phyloP scores from a whole-genome alignment of 2,888 invertebrate genomes.

The Epinotia nisella region DNA sequence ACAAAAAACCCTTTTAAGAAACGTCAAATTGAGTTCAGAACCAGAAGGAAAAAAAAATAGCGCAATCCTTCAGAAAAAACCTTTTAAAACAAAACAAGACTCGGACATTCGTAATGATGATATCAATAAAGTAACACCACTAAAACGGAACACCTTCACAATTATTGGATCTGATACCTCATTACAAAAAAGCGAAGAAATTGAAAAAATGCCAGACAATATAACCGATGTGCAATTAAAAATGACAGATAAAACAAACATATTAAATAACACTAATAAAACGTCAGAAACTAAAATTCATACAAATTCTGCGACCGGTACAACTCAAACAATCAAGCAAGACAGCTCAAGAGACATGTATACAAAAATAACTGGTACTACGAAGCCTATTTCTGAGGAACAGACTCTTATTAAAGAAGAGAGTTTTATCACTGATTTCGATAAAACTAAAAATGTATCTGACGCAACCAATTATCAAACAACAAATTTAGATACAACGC shows the following conservation, averaged over 20 bases:
- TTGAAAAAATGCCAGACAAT: constrained; percentile 23
- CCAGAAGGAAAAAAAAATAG: constrained; percentile 10
- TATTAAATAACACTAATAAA: neutral
- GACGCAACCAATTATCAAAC: neutral
- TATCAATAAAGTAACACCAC: constrained; percentile 17
- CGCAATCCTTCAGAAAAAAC: constrained; percentile 27
- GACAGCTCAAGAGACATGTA: neutral
- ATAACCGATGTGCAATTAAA: neutral
- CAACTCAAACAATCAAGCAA: neutral
- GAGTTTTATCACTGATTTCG: neutral
- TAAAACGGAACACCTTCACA: constrained; percentile 26
- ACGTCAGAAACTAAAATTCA: neutral
- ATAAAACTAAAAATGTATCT: neutral
- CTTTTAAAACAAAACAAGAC: neutral
- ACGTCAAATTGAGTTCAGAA: neutral
- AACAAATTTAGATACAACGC: neutral
- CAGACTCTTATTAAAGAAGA: neutral
- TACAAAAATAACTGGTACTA: neutral
- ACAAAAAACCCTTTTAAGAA: neutral
- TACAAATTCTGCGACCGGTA: neutral
- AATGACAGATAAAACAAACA: neutral
- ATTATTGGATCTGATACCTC: constrained; percentile 30
- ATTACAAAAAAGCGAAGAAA: constrained; percentile 23
- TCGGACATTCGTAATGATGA: constrained; percentile 27
- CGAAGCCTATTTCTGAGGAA: neutral